phyloP scores from a whole-genome alignment of 1,140 invertebrate species.

The Heterodera schachtii region DNA sequence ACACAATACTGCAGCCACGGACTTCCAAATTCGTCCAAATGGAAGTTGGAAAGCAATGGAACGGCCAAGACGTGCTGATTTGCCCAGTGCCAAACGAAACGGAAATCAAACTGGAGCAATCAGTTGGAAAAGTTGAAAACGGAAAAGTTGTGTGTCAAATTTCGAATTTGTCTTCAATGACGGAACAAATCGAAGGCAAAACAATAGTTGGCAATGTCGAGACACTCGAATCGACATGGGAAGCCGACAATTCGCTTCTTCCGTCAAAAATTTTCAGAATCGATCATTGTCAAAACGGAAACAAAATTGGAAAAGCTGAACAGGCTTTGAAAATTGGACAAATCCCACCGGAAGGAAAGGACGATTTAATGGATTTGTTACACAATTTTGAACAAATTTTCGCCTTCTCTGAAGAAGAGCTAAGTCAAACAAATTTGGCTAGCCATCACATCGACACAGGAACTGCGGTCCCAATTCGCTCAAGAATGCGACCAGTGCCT shows the following conservation, averaged over 20 bases:
- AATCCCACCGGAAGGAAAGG: background rate
- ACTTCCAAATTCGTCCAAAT: background rate
- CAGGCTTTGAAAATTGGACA: background rate
- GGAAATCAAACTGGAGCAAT: background rate
- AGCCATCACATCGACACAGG: background rate
- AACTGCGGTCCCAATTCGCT: background rate
- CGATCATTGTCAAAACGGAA: background rate
- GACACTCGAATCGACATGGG: background rate
- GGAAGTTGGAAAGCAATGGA: constrained; percentile 2
- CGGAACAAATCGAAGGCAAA: background rate
- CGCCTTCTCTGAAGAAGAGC: background rate
- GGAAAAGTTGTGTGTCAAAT: background rate
- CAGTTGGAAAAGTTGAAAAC: background rate
- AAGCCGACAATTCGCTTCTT: background rate
- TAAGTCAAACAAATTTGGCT: background rate
- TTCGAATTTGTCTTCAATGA: background rate
- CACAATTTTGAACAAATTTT: constrained; percentile 3
- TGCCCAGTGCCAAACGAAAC: background rate
- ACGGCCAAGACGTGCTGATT: constrained; percentile 4
- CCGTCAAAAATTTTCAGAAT: too few species aligned
- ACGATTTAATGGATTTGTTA: background rate
- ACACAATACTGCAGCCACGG: background rate
- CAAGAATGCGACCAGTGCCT: too few species aligned
- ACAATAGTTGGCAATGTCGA: background rate
- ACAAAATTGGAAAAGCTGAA: background rate